Evolutionary conservation across 2,113 vertebrate species (phyloP).

Genomic region (Sinocyclocheilus anshuiensis): DNA sequence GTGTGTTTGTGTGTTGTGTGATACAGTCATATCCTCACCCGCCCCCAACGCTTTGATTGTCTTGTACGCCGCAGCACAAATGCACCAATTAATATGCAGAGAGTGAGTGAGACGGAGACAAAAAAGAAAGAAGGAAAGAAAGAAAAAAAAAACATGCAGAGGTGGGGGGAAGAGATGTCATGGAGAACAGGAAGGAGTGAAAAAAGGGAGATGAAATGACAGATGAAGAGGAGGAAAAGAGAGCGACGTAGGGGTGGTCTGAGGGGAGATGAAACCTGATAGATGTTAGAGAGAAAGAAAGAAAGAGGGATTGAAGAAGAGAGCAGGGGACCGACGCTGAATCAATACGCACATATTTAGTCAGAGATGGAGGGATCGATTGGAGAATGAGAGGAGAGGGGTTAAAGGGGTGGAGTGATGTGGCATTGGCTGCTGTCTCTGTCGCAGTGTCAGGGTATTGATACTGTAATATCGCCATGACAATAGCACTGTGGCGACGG

Average conservation of each 20-base stretch:
- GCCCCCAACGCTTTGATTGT: conserved; percentile 82
- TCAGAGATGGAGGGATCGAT: conserved; percentile 62
- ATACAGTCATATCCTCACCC: conserved; percentile 78
- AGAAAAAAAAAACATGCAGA: conserved; percentile 68
- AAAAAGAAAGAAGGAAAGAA: conserved; percentile 56
- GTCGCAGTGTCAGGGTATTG: conserved; percentile 83
- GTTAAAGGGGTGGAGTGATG: conserved; percentile 78
- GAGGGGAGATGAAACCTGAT: conserved; percentile 70
- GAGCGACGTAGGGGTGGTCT: conserved; percentile 64
- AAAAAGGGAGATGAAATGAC: conserved; percentile 56
- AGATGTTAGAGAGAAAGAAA: conserved; percentile 58
- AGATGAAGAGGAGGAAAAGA: conserved; percentile 64
- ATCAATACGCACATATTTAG: conserved; percentile 43
- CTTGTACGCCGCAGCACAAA: conserved; percentile 81
- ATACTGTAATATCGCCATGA: conserved; percentile 79
- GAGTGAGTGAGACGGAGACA: conserved; percentile 77
- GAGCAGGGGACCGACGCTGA: conserved; percentile 15
- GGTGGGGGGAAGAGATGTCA: conserved; percentile 53
- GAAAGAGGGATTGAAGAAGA: conserved; percentile 42
- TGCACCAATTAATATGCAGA: conserved; percentile 85
- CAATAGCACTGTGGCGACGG: conserved; percentile 76
- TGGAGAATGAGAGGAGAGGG: conserved; percentile 55
- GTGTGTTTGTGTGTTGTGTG: conserved; percentile 65
- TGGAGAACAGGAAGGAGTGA: conserved; percentile 56
- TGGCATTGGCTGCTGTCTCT: conserved; percentile 78